Base-by-base conservation (phyloP, 2,113 vertebrate genomes). In the Pseudonaja textilis region DNA sequence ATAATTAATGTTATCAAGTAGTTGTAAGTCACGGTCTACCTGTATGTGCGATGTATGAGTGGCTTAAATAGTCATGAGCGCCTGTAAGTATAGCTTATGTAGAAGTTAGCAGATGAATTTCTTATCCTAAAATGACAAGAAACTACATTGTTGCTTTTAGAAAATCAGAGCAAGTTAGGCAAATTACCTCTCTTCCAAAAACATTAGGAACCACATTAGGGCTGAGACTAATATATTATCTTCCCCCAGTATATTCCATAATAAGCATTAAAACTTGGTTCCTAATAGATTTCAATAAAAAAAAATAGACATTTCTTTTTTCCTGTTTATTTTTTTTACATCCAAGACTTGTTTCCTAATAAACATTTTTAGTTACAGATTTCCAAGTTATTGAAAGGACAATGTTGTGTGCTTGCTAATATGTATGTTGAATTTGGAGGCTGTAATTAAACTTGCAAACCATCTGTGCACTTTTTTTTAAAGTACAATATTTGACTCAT, bases 361-460 rank as follows among this genome's bases (percentile, higher is more conserved):
- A 81, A 81, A 81, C 45, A 61, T 54, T 52, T 88, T 92, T 92
- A 29, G 22, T 61, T 42, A 42, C 74, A 42, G 55, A 47, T 47
- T 87, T 81, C 55, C 90, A 26, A 34, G 11, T 95, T 97, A 93
- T 96, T 96, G 88, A 93, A 92, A 93, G 74, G 95, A 93, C 57
- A 92, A 10, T 92, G 89, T 94, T 96, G 59, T 93, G 85, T 96
- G 25, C 96, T 18, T 69, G 90, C 96, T 93, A 95, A 89, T 91
- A 89, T 93, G 94, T 95, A 88, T 92, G 91, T 54, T 39, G 39
- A 86, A 92, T 91, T 96, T 93, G 93, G 89, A 87, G 95, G 23
- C 45, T 69, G 93, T 96, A 97, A 97, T 97, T 97, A 97, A 97
- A 96, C 92, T 97, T 95, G 96, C 96, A 95, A 93, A 93, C 97